Base-by-base conservation (phyloP, 2,797 vertebrate species). In the Myripristis murdjan region DNA sequence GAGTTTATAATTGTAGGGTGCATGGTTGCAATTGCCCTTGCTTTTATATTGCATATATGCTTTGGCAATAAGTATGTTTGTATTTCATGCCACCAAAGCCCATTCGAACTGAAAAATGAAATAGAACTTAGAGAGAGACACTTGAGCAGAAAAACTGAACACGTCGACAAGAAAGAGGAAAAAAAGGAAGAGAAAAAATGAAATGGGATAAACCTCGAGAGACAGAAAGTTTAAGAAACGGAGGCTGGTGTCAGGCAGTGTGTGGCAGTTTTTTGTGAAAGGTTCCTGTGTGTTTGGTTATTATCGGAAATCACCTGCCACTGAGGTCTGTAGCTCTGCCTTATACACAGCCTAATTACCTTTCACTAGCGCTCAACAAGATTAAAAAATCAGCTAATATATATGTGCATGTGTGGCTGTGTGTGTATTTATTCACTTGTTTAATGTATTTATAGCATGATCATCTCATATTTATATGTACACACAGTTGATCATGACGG, bases 401-500 rank as follows among this genome's bases (percentile, higher is more conserved):
- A n/a, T n/a, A 6, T 3, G 24, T 22, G 39, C 23, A 2, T 49
- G 4, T 48, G 20, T 35, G 35, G n/a, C 24, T 35, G 16, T 0
- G 15, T 47, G 39, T 10, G 26, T 37, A 14, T 58, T 10, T 22
- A 9, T 47, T 11, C 33, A 35, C 8, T 6, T 35, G 35, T 35
- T 35, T 35, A 35, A 35, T 14, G 35, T 12, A 39, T 39, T 39
- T 39, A 10, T 39, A 12, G 33, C 33, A 1, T 35, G 33, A 9
- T 35, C 33, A 2, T 4, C 28, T 7, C 26, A 46, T n/a, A 47
- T 5, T 23, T 35, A 16, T 10, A n/a, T 6, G 24, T 20, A 16
- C 44, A 35, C 63, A 51, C 63, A 39, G 52, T 63, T 35, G 23
- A 64, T 74, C 26, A 20, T 49, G 56, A 74, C 64, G 18, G 43